Base-by-base conservation (phyloP, 2,888 invertebrate species). In the Cataglyphis altisquamis region DNA sequence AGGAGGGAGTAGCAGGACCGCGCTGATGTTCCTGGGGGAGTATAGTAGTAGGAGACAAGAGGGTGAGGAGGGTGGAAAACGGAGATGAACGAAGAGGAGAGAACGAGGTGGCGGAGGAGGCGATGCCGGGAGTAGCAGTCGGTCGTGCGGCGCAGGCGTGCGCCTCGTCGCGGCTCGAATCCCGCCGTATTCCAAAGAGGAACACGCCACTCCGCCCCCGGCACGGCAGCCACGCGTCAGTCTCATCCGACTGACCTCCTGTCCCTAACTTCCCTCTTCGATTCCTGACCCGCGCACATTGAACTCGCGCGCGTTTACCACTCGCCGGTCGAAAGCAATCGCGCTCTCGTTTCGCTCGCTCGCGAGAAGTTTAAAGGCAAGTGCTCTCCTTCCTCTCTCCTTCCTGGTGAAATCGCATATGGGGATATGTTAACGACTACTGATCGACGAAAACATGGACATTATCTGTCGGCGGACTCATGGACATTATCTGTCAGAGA, bases 121-220 rank as follows among this genome's bases (percentile, higher is more conserved):
- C 73, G 84, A 86, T 86, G 64, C 48, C 64, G 81, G 57, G 68
- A 77, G 77, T 88, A 87, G 88, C 77, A 86, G 88, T 84, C 82
- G 87, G 84, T 68, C 82, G 88, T 88, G 84, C 84, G 87, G 94
- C 94, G 93, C 94, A 93, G 93, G 93, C 93, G 94, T 93, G 91
- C 91, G 88, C 84, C 86, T 88, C 87, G 82, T 89, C 90, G 90
- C 91, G 92, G 91, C 92, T 92, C 91, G 91, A 92, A 92, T 92
- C 92, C 92, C 92, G 92, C 93, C 93, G 92, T 90, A 90, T 90
- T 90, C 92, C 92, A 91, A 93, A 92, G 94, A 91, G 93, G 92
- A 93, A 91, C 93, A 92, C 91, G 92, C 92, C 92, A 92, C 91
- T 94, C 93, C 91, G 93, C 93, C 94, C 94, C 94, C 92, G 94